Percentiles rank a stretch among this genome's conserved stretches.
Evolutionary conservation across 2,797 vertebrate genomes (phyloP).

Genomic region (Phyllotis vaccarum): DNA sequence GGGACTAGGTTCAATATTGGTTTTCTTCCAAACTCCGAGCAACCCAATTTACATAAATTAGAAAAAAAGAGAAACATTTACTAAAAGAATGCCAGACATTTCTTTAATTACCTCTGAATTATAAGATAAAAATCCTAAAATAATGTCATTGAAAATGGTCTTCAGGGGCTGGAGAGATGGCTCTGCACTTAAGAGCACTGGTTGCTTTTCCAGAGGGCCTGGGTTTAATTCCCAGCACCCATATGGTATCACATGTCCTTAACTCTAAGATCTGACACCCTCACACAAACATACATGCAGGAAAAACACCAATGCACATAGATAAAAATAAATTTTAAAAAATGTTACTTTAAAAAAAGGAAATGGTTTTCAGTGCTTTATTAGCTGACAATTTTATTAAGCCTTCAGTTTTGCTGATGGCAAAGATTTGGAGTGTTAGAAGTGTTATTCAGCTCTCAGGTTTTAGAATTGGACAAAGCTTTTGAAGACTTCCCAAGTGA

Average conservation of each 20-base stretch:
- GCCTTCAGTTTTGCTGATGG: conserved; percentile 55
- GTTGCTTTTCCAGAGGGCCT: no score
- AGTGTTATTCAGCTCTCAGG: not conserved
- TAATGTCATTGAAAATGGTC: no score
- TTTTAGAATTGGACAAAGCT: conserved; percentile 47
- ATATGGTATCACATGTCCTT: no score
- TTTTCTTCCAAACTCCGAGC: conserved; percentile 54
- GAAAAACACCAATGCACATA: no score
- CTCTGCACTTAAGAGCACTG: no score
- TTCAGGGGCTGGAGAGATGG: no score
- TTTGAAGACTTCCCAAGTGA: conserved; percentile 55
- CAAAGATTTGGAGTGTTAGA: conserved; percentile 16
- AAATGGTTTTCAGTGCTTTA: conserved; percentile 43
- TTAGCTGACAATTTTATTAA: conserved; percentile 45
- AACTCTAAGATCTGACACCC: no score
- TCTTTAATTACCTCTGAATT: conserved; percentile 66
- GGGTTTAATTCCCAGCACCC: no score
- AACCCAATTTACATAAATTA: conserved; percentile 67
- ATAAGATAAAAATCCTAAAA: conserved; percentile 53
- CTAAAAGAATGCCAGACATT: conserved; percentile 58
- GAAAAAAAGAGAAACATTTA: conserved; percentile 57
- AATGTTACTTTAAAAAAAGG: no score
- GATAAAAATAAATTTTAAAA: no score
- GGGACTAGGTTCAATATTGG: not conserved
- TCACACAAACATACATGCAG: no score